Evolutionary conservation across 2,113 vertebrate genomes (phyloP).

Genomic region (Lepus americanus): DNA sequence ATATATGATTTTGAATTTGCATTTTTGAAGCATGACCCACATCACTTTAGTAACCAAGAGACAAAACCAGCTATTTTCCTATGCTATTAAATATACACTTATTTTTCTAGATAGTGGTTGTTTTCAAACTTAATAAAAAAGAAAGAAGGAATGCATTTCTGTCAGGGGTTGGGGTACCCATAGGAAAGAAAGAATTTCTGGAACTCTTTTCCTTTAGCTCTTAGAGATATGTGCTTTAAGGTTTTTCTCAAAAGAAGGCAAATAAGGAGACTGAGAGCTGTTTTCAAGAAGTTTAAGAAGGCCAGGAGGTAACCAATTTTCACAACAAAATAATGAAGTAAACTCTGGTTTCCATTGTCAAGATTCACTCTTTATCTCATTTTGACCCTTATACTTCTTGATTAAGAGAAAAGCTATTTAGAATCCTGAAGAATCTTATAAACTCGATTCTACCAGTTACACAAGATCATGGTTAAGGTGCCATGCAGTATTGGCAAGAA

Average conservation of each 20-base stretch:
- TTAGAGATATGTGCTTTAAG: constrained; percentile 57
- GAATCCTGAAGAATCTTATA: constrained; percentile 67
- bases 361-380: constrained; percentile 59
- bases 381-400: constrained; percentile 64
- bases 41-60: constrained; percentile 34
- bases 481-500: constrained; percentile 58
- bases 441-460: constrained; percentile 67
- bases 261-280: background rate
- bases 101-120: constrained; percentile 26
- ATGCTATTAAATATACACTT: background rate
- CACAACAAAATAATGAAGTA: constrained; percentile 65
- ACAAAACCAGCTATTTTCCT: constrained; percentile 16
- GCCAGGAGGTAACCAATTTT: constrained; percentile 56
- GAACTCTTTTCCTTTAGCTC: constrained; percentile 52
- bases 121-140: background rate
- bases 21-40: background rate
- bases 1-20: constrained; percentile 27
- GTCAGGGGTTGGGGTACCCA: background rate
- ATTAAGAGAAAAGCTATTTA: constrained; percentile 75
- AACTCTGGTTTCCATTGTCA: constrained; percentile 63
- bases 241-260: constrained; percentile 56
- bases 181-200: background rate
- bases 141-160: background rate
- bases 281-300: constrained; percentile 68
- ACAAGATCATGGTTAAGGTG: constrained; percentile 69